Conservation (phyloP, 2,113 vertebrate genomes). For the Anolis sagrei region DNA sequence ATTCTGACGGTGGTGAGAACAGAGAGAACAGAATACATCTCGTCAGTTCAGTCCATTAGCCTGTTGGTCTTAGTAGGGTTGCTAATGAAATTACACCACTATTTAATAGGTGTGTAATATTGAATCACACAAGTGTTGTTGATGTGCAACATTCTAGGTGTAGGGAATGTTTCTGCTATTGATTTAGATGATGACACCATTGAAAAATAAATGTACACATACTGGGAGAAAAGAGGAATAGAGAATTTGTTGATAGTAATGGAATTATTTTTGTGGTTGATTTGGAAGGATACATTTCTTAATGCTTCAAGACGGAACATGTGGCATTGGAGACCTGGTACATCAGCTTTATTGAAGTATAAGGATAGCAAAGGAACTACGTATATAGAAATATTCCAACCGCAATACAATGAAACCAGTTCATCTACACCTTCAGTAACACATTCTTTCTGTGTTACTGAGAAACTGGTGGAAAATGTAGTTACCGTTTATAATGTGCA, state of each 20-base stretch:
- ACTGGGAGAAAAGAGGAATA: neutral
- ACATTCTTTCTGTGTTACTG: neutral
- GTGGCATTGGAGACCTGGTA: neutral
- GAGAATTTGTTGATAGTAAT: neutral
- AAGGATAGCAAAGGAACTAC: neutral
- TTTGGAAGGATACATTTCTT: neutral
- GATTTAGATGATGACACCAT: neutral
- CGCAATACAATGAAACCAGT: neutral
- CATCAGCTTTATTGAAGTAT: neutral
- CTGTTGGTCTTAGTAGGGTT: neutral
- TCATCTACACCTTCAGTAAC: neutral
- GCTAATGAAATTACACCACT: neutral
- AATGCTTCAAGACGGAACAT: neutral
- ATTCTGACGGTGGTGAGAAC: neutral
- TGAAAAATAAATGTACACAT: neutral
- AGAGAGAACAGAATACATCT: neutral
- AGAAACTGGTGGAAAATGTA: neutral
- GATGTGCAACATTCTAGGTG: neutral
- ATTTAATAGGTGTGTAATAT: neutral
- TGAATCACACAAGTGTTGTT: neutral
- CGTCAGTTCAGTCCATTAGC: neutral
- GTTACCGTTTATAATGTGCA: neutral
- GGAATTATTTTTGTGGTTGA: neutral
- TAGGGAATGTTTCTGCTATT: neutral
- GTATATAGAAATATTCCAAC: neutral